Evolutionary conservation across 2,888 invertebrate species (phyloP), one percentile per base, ranked within the genome.

Genomic region (Charanyca ferruginea): DNA sequence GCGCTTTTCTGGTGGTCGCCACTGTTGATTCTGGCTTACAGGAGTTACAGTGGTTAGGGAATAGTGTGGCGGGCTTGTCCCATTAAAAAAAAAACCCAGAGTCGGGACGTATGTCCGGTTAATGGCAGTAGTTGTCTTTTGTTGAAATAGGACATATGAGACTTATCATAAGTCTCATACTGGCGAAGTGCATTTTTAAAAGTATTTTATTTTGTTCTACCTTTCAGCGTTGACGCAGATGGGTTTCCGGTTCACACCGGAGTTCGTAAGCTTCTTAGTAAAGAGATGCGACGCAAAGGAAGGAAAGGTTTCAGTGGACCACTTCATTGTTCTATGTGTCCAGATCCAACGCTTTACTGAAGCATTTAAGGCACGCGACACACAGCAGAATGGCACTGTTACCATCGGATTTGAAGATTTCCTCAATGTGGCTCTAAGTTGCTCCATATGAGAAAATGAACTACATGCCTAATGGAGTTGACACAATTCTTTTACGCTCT

Each of bases 361-460:
- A 88, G 98, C 98, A 23, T 99, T 99, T 89, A 96, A 97, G 84
- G 95, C 96, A 62, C 97, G 98, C 59, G 99, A 99, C 89, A 96
- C 96, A 0, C 97, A 98, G 80, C 97, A 97, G 91, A 97, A 97
- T 83, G 99, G 99, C 41, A 96, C 96, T 8, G 98, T 99, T 59
- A 97, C 97, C 2, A 97, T 99, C 86, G 97, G 96, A 28, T 99
- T 99, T 88, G 99, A 99, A 95, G 99, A 99, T 87, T 99, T 99
- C 86, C 95, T 99, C 52, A 96, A 96, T 71, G 96, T 99, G 81
- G 98, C 98, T 38, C 96, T 99, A 49, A 97, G 96, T 84, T 97
- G 97, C 89, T 97, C 97, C 61, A 90, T 96, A 78, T 96, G 87
- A 88, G 72, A 52, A 41, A 47, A 45, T 18, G 32, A 42, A 55